Percentiles rank a stretch among this genome's conserved stretches.
phyloP scores from a whole-genome alignment of 2,113 vertebrate genomes.

The Puntigrus tetrazona region DNA sequence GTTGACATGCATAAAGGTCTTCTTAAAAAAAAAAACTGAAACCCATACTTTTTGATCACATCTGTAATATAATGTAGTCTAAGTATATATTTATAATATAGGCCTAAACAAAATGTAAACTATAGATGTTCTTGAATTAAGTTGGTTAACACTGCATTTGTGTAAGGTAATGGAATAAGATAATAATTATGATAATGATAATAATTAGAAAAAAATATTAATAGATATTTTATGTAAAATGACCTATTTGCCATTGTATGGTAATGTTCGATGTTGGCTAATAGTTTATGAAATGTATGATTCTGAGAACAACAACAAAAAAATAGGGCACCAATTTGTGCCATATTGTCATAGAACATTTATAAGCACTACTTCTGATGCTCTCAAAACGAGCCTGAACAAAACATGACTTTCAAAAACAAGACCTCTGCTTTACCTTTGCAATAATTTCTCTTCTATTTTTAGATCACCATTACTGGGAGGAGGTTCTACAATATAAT shows the following conservation, averaged over 20 bases:
- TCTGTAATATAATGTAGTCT: background rate
- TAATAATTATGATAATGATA: background rate
- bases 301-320: background rate
- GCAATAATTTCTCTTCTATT: slow-evolving; percentile 23
- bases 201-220: background rate
- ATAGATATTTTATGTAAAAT: background rate
- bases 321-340: background rate
- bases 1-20: background rate
- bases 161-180: background rate
- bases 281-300: background rate
- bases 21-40: background rate
- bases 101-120: background rate
- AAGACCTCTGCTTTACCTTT: background rate
- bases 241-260: background rate
- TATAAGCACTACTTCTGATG: background rate
- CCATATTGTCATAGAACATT: background rate
- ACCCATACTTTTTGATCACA: background rate
- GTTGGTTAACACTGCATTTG: background rate
- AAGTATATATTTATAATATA: background rate
- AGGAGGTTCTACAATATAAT: slow-evolving; percentile 40
- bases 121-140: background rate
- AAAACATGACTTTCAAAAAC: slow-evolving; percentile 22
- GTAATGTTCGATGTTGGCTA: background rate
- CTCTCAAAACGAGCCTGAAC: background rate
- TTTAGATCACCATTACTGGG: slow-evolving; percentile 28